A percentile compares a stretch with the other conserved stretches of the same genome.
phyloP scores from a whole-genome alignment of 2,888 invertebrate species.

The Latrodectus hesperus region DNA sequence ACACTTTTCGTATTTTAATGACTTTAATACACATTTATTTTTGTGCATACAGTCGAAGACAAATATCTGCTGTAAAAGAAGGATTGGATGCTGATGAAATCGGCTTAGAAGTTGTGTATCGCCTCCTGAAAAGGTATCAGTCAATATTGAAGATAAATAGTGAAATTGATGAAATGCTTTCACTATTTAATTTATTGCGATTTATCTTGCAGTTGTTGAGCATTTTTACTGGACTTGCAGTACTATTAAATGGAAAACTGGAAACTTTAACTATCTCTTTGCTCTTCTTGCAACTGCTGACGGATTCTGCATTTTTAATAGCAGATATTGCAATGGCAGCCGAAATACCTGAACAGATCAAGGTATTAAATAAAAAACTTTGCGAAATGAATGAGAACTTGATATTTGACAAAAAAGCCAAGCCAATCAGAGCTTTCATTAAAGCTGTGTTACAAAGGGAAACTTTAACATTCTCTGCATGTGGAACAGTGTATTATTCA shows the following conservation, averaged over 20 bases:
- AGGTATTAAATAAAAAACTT: background rate
- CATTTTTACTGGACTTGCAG: background rate
- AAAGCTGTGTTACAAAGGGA: slow-evolving; percentile 9
- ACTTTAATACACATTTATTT: background rate
- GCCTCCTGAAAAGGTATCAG: background rate
- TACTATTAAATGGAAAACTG: background rate
- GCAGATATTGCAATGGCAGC: background rate
- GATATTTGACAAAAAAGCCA: background rate
- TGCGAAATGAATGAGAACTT: background rate
- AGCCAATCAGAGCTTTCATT: background rate
- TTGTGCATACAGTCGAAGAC: background rate
- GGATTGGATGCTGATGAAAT: background rate
- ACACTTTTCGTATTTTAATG: background rate
- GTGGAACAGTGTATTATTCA: background rate
- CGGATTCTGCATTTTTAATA: background rate
- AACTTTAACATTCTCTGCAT: background rate
- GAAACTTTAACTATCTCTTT: background rate
- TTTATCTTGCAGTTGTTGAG: background rate
- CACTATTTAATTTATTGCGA: background rate
- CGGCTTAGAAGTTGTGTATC: background rate
- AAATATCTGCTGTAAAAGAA: background rate
- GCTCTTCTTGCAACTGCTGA: background rate
- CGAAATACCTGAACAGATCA: background rate
- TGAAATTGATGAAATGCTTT: background rate
- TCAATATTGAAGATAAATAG: background rate